Conservation (phyloP, 2,888 invertebrate genomes). For the Linnaemya vulpina region DNA sequence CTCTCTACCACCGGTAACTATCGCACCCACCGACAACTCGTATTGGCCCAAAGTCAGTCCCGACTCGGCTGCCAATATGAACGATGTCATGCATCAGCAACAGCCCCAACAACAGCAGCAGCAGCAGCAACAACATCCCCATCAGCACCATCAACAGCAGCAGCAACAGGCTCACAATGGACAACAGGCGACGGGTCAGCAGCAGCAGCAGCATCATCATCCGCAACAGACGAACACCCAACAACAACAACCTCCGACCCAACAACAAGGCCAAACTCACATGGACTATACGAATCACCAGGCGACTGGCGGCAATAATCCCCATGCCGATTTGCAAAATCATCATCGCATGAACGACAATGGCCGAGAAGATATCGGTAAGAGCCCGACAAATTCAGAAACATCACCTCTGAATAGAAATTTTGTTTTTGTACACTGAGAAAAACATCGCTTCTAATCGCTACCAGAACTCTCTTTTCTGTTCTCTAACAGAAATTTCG, state of each 20-base stretch:
- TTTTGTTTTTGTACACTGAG: too few species aligned
- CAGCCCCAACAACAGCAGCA: slow-evolving; percentile 85
- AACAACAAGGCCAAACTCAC: slow-evolving; percentile 86
- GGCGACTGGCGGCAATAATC: slow-evolving; percentile 84
- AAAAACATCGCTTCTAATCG: too few species aligned
- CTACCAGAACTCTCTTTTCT: too few species aligned
- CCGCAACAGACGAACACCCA: slow-evolving; percentile 84
- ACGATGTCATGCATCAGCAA: slow-evolving; percentile 86
- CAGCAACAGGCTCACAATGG: slow-evolving; percentile 82
- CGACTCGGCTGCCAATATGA: slow-evolving; percentile 87
- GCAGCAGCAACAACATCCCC: slow-evolving; percentile 85
- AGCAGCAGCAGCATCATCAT: slow-evolving; percentile 86
- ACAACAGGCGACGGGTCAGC: slow-evolving; percentile 85
- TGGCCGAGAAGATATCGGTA: slow-evolving; percentile 83
- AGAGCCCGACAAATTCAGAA: slow-evolving; percentile 74
- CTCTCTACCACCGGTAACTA: slow-evolving; percentile 79
- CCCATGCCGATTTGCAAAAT: slow-evolving; percentile 87
- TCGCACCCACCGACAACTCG: slow-evolving; percentile 79
- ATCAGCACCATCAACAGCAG: slow-evolving; percentile 85
- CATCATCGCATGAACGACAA: slow-evolving; percentile 85
- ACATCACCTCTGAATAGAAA: too few species aligned
- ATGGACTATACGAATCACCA: slow-evolving; percentile 76
- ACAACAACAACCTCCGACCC: slow-evolving; percentile 83
- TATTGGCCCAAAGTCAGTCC: slow-evolving; percentile 95
- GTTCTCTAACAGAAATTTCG: too few species aligned